phyloP scores from a whole-genome alignment of 2,113 vertebrate species.

The Halcyon senegalensis region DNA sequence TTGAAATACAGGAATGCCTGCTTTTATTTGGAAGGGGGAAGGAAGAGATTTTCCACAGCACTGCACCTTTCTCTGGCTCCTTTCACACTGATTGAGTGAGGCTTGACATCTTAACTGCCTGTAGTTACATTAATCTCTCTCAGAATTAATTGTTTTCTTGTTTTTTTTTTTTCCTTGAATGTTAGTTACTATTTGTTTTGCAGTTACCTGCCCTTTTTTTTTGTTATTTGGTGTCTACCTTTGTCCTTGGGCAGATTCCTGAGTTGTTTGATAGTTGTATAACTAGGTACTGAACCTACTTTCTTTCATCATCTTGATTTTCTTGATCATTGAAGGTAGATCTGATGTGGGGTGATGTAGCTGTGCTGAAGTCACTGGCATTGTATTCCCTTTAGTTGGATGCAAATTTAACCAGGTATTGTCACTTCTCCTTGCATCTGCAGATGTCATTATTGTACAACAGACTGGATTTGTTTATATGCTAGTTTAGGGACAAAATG shows the following conservation, averaged over 20 bases:
- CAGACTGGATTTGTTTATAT: background rate
- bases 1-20: background rate
- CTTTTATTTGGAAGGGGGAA: background rate
- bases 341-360: background rate
- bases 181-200: background rate
- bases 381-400: background rate
- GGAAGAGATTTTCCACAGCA: background rate
- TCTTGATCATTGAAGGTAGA: background rate
- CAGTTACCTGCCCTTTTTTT: background rate
- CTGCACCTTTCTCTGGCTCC: background rate
- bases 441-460: background rate
- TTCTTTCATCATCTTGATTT: background rate
- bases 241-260: background rate
- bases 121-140: background rate
- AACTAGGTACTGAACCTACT: background rate
- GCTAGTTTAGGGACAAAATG: background rate
- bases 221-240: background rate
- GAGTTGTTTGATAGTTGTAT: background rate
- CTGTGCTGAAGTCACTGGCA: background rate
- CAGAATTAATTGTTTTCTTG: background rate
- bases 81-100: background rate
- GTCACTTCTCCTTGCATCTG: background rate
- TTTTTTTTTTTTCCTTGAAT: background rate
- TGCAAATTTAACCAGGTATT: background rate
- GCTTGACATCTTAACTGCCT: background rate